Evolutionary conservation across 2,888 invertebrate genomes (phyloP), one percentile per base, ranked within the genome.

Genomic region (Incurvaria masculella): DNA sequence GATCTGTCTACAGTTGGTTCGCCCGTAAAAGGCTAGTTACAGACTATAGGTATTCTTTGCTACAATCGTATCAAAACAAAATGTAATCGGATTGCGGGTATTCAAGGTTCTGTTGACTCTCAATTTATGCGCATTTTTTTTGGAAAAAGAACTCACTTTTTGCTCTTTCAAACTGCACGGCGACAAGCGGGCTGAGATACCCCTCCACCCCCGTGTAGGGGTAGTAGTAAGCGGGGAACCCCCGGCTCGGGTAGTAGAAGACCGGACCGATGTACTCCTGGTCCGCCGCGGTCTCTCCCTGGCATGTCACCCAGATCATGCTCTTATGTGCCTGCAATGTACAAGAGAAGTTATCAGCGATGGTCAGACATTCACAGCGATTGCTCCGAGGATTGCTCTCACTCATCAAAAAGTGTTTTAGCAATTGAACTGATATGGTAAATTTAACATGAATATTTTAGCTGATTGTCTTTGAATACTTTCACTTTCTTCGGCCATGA

Each of bases 271-370:
- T 84, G 69, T 94, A 91, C 71, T 97, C 97, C 58, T 87, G 80
- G 74, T 97, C 97, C 0, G 92, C 89, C 0, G 94, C 89, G 59
- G 91, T 93, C 80, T 96, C 96, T 47, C 97, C 97, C 58, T 90
- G 87, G 65, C 97, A 98, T 8, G 92, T 89, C 21, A 97, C 84
- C 89, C 95, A 96, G 56, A 97, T 84, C 57, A 89, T 71, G 54
- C 33, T 33, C 14, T 11, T 14, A 4, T 33, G 11, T 33, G 8
- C 3, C 8, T 6, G 6, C 33, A 14, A n/a, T 11, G 14, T 14
- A 10, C 6, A 10, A 23, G 10, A 23, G 23, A 8, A 33, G 14
- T 33, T 14, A 33, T 11, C 8, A 14, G 23, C 14, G 14, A 14
- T 33, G 8, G 14, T 4, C 14, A 33, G 8, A 14, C 8, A 33